phyloP scores from a whole-genome alignment of 64 coral and sea anemone genomes.

The Dendronephthya gigantea region DNA sequence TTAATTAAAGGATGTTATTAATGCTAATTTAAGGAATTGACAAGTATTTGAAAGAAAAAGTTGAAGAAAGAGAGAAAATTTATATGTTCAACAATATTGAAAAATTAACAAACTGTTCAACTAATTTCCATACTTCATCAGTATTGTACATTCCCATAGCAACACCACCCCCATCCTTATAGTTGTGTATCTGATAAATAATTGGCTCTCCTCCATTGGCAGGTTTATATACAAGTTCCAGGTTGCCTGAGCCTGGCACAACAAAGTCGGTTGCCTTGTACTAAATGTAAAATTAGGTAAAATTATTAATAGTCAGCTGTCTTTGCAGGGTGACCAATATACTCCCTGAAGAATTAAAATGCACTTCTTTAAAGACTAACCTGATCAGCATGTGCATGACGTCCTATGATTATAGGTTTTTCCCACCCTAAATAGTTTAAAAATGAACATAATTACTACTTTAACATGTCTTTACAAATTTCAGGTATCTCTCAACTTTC shows the following conservation, averaged over 20 bases:
- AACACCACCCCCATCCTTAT: constrained; percentile 59
- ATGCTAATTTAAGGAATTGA: neutral
- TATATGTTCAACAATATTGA: no score
- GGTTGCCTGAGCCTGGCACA: constrained; percentile 74
- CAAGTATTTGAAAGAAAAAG: neutral
- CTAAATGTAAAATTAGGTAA: constrained; percentile 29
- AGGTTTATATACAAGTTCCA: constrained; percentile 64
- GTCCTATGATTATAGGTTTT: constrained; percentile 93
- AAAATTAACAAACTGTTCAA: no score
- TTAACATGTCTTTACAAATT: no score
- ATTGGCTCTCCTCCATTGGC: constrained; percentile 62
- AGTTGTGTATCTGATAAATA: constrained; percentile 60
- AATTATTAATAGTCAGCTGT: neutral
- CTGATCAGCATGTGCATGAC: constrained; percentile 98
- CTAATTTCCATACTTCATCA: constrained; percentile 57
- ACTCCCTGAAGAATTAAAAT: no score
- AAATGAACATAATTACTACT: no score
- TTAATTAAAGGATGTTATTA: neutral
- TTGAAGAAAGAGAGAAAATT: no score
- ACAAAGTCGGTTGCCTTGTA: constrained; percentile 99
- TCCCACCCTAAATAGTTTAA: constrained; percentile 45
- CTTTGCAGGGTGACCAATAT: no score
- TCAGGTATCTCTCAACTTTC: neutral
- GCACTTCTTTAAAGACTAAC: constrained; percentile 13
- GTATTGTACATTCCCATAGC: constrained; percentile 98